Evolutionary conservation across 2,888 invertebrate species (phyloP).

Genomic region (Tetramorium bicarinatum): DNA sequence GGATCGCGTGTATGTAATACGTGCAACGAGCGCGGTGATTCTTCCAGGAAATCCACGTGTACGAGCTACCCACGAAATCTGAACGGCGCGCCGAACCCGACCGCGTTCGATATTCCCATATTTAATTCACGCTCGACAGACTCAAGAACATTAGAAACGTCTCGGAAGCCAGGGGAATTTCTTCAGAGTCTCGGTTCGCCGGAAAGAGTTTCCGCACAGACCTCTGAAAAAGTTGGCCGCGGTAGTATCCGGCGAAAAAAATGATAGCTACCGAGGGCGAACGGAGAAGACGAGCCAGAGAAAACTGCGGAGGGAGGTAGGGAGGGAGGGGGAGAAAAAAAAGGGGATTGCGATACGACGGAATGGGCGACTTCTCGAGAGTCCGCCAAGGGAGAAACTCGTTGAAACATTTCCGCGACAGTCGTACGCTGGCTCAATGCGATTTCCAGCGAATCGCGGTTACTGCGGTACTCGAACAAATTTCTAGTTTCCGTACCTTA

Average conservation of each 20-base stretch:
- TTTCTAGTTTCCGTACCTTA: slow-evolving; percentile 35
- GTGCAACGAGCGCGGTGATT: slow-evolving; percentile 24
- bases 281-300: slow-evolving; percentile 35
- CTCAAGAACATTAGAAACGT: slow-evolving; percentile 66
- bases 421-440: slow-evolving; percentile 50
- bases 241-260: slow-evolving; percentile 52
- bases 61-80: slow-evolving; percentile 51
- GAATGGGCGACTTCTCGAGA: slow-evolving; percentile 51
- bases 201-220: slow-evolving; percentile 46
- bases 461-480: slow-evolving; percentile 31
- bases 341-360: slow-evolving; percentile 50
- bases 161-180: slow-evolving; percentile 50
- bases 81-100: slow-evolving; percentile 29
- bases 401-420: slow-evolving; percentile 59
- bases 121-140: slow-evolving; percentile 71
- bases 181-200: slow-evolving; percentile 49
- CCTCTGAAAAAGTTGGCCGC: slow-evolving; percentile 59
- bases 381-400: slow-evolving; percentile 59
- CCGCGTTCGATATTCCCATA: slow-evolving; percentile 47
- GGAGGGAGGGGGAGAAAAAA: background rate
- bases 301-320: background rate
- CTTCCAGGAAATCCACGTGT: slow-evolving; percentile 55
- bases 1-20: slow-evolving; percentile 57
- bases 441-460: slow-evolving; percentile 62
- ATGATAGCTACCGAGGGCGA: slow-evolving; percentile 43